Evolutionary conservation across 2,888 invertebrate genomes (phyloP), one percentile per base, ranked within the genome.

Genomic region (Yponomeuta plumbellus): DNA sequence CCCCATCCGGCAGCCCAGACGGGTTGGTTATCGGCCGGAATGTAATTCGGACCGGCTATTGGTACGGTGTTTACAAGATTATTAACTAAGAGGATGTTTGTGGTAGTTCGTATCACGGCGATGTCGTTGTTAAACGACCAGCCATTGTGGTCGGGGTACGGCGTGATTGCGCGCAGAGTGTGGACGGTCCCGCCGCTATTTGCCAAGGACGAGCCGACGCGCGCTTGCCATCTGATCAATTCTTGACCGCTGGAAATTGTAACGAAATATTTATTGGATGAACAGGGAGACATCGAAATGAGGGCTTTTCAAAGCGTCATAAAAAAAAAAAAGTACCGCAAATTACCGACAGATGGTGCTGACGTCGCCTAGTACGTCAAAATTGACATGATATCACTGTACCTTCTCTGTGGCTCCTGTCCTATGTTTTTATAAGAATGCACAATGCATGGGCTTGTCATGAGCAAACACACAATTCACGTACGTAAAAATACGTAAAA

Each of bases 1-100:
- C 79, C 79, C 79, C 79, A 80, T 71, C 80, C 80, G 56, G 74
- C 70, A 23, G 78, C 79, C 73, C 71, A 77, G 6, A 81, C 78
- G 4, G 68, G 68, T 64, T 72, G 69, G 58, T 76, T 76, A 23
- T 79, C 80, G 6, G 64, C 67, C 6, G 79, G 69, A 39, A 69
- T 69, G 67, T 78, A 80, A 64, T 71, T 73, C 6, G 73, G 1
- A 0, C 75, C 75, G 4, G 80, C 76, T 13, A 79, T 76, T 11
- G 66, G 59, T 20, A 44, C 68, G 21, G 68, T 57, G 11, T n/a
- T 44, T 11, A 67, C 67, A 17, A 20, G 78, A 0, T 70, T 70
- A 61, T 67, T 70, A 61, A 67, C 73, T 65, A 73, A 77, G 1
- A 20, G 65, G 6, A 88, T 78, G 4, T 61, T 66, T 0, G 66